phyloP scores from a whole-genome alignment of 1,140 invertebrate species.

The Neotoxoptera formosana region DNA sequence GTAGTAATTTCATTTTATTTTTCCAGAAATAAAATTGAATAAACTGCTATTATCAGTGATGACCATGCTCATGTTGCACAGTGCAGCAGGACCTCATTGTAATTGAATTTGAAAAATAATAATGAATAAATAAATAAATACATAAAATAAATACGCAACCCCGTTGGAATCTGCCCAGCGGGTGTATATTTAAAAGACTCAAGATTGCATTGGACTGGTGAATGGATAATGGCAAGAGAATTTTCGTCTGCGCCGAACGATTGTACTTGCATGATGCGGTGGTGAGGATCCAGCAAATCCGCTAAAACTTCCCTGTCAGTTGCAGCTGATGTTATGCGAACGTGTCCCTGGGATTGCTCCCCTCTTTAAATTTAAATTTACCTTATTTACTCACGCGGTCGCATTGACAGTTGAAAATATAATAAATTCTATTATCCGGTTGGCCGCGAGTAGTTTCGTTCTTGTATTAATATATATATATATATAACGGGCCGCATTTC shows the following conservation, averaged over 20 bases:
- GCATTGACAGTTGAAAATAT: constrained; percentile 2
- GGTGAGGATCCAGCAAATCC: background rate
- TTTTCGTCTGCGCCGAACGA: background rate
- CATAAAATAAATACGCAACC: background rate
- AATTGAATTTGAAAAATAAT: background rate
- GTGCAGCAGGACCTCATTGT: background rate
- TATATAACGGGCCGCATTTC: background rate
- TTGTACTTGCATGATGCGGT: background rate
- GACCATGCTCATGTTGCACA: background rate
- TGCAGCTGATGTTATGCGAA: constrained; percentile 25
- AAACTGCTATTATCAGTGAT: background rate
- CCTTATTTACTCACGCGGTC: background rate
- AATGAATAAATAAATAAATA: background rate
- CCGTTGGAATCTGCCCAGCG: background rate
- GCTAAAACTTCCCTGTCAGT: constrained; percentile 21
- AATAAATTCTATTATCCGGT: constrained; percentile 35
- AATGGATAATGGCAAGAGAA: constrained; percentile 12
- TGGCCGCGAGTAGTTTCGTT: background rate
- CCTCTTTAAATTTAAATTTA: constrained; percentile 44
- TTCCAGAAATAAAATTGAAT: background rate
- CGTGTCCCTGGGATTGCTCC: background rate
- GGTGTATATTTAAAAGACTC: background rate
- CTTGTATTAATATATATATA: background rate
- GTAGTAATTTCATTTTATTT: background rate
- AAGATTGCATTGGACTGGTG: background rate